Base-by-base conservation (phyloP, 2,888 invertebrate species). In the Hirtodrosophila cameraria region DNA sequence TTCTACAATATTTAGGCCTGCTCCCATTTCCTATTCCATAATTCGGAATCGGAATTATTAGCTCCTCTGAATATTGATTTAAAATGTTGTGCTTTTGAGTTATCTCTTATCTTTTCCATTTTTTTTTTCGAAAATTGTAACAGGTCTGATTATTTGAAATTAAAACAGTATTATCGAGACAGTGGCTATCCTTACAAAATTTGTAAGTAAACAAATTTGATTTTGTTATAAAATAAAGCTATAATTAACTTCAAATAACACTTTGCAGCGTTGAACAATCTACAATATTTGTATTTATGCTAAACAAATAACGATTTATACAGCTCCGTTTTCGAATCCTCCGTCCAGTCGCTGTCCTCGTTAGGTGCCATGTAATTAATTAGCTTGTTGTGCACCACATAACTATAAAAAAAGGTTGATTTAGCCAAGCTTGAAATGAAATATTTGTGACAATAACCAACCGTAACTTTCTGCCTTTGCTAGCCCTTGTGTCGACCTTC, bases 331-430 rank as follows among this genome's bases (percentile, higher is more conserved):
- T 94, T 95, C 4, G 96, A 95, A 48, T 95, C 94, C 67, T 96
- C 95, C 1, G 94, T 94, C 95, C 96, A 96, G 0, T 92, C 91
- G 58, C 92, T 91, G 0, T 50, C 46, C 36, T 93, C 92, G 73
- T 95, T 94, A 0, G 97, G 96, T 1, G 97, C 97, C 97, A 97
- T 96, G 88, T 95, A 98, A 91, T 97, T 98, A 0, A 97, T 94
- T 45, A 98, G 90, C 88, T 97, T 95, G 48, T 95, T 94, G 89
- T 97, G 96, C 1, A 97, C 94, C 60, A 94, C 94, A 90, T 96
- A 97, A 2, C 90, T 91, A 53, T 16, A 72, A 67, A 2, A 6
- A 0, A 31, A 39, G 8, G 16, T 5, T 7, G n/a, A 9, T 30
- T 41, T 8, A 20, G 0, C 1, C 9, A 9, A 6, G 3, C 12